Conservation (phyloP, 2,113 vertebrate genomes). For the Cepphus grylle region DNA sequence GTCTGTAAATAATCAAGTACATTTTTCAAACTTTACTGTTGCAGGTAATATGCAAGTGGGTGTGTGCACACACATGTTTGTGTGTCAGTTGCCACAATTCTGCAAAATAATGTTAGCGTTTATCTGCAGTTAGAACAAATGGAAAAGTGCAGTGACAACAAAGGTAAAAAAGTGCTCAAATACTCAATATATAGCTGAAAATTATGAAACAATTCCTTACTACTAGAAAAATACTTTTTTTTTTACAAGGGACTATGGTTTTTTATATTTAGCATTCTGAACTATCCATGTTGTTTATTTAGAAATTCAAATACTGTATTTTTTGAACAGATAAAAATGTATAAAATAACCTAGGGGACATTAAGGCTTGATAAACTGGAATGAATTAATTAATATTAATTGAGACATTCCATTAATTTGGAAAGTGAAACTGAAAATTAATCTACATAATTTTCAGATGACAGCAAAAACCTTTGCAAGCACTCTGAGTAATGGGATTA, state of each 20-base stretch:
- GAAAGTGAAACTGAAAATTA: not conserved
- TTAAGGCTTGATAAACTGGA: not conserved
- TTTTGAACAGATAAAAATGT: not conserved
- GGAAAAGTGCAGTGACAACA: not conserved
- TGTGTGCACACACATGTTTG: not conserved
- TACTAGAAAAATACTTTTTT: not conserved
- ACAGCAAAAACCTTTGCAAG: not conserved
- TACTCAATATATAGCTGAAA: not conserved
- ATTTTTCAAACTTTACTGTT: not conserved
- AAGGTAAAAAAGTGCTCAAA: not conserved
- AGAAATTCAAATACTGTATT: not conserved
- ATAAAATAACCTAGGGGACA: not conserved
- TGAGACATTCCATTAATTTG: not conserved
- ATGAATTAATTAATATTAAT: not conserved
- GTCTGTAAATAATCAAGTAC: not conserved
- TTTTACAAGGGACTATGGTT: not conserved
- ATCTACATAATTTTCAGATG: not conserved
- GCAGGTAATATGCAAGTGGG: not conserved
- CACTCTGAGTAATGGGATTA: not conserved
- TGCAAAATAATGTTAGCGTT: not conserved
- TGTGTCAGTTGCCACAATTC: not conserved
- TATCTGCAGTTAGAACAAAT: not conserved
- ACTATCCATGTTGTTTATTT: not conserved
- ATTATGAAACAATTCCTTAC: not conserved
- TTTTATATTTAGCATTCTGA: not conserved